phyloP scores from a whole-genome alignment of 2,113 vertebrate genomes.

The Lasiurus borealis region DNA sequence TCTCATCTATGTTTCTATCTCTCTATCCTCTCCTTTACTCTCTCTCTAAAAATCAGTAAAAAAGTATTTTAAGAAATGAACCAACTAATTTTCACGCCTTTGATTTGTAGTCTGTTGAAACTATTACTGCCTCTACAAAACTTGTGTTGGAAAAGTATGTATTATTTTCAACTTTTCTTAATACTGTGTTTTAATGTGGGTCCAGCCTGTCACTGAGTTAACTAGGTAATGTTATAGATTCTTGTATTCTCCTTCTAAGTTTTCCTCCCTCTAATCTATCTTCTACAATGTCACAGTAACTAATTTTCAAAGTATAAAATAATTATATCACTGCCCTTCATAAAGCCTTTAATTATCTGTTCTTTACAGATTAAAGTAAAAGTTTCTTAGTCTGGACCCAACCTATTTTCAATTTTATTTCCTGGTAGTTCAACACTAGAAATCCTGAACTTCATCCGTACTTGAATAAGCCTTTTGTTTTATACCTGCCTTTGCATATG shows the following conservation, averaged over 20 bases:
- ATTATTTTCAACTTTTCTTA: constrained; percentile 31
- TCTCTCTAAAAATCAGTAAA: too few species aligned
- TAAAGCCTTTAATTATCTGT: constrained; percentile 10
- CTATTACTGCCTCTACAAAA: constrained; percentile 7
- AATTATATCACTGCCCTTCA: not conserved
- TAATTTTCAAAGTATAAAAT: constrained; percentile 40
- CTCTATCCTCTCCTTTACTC: too few species aligned
- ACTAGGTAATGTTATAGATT: not conserved
- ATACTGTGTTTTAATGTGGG: not conserved
- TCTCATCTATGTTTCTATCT: too few species aligned
- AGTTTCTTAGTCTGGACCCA: constrained; percentile 57
- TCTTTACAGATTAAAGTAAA: constrained; percentile 33
- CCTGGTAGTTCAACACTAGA: not conserved
- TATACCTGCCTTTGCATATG: not conserved
- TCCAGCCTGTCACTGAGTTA: not conserved
- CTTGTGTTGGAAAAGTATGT: not conserved
- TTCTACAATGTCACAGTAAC: not conserved
- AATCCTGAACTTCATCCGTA: not conserved
- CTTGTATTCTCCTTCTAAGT: not conserved
- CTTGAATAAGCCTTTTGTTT: not conserved
- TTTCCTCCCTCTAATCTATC: not conserved
- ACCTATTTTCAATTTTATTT: constrained; percentile 51
- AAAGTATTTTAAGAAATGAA: not conserved
- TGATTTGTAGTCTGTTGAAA: constrained; percentile 54
- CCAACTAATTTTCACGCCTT: not conserved